Evolutionary conservation across 2,113 vertebrate species (phyloP), one percentile per base, ranked within the genome.

Genomic region (Notiomystis cincta): DNA sequence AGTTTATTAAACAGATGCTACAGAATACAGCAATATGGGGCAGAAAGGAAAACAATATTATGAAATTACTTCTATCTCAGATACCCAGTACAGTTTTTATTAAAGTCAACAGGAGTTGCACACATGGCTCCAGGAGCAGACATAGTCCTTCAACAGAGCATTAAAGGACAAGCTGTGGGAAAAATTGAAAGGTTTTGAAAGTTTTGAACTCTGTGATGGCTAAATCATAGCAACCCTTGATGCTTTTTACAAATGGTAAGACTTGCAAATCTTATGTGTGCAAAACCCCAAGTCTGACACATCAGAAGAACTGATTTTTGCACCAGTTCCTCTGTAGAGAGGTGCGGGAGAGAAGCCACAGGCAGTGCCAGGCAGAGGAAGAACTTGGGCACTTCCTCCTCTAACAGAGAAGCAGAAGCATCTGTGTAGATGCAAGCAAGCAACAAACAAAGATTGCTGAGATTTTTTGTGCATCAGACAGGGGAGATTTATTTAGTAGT

Each of bases 1-100:
- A 91, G 50, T 24, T 95, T 96, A 95, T 93, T 96, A 93, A 95
- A 93, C 91, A 97, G 93, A 94, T 96, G 93, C 62, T 90, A 76
- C 54, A 80, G 70, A 92, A 89, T 72, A 67, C 18, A 93, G 62
- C 77, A 95, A 93, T 87, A 94, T 48, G 87, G 87, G 75, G 38
- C 69, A 90, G 81, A 91, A 91, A 87, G 47, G n/a, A 91, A 91
- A 94, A 90, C 2, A 57, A 79, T 79, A 69, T 76, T 78, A 85
- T 54, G 73, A 93, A 95, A 95, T 96, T 89, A 95, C 57, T 94
- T 97, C 94, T 93, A 65, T 57, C 58, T 93, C 81, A 94, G 70
- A 58, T 80, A 89, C 18, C 58, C 70, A 12, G 1, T 38, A 69
- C 60, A 47, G 31, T 38, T 94, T 89, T 91, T 89, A 96, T 95